These are phyloP conservation scores for Marcusenius ussheri DNA, from an alignment of 2,113 vertebrate species.

Conservation along the genomic window DNA sequence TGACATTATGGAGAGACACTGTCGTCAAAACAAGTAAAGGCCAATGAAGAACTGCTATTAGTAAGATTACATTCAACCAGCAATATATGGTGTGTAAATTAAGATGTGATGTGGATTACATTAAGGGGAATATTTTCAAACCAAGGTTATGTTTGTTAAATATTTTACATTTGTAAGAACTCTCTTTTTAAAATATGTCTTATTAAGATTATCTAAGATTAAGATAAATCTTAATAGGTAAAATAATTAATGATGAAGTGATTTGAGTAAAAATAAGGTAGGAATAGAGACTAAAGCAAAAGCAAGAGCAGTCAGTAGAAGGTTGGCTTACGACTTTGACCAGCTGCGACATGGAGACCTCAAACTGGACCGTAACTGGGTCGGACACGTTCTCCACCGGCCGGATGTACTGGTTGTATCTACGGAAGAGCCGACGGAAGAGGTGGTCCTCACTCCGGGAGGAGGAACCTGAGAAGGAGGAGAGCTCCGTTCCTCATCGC, in stretches of 20 bases:
- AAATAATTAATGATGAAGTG: neutral
- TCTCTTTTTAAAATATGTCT: neutral
- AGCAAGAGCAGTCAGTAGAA: neutral
- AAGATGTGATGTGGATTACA: neutral
- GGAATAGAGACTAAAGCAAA: neutral
- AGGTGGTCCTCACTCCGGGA: conserved; percentile 73
- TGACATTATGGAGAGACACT: neutral
- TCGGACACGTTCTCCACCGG: conserved; percentile 88
- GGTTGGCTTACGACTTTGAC: conserved; percentile 79
- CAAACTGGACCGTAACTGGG: conserved; percentile 80
- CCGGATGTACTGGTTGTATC: conserved; percentile 84
- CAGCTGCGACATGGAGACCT: conserved; percentile 87
- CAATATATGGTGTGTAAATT: neutral
- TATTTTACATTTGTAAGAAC: neutral
- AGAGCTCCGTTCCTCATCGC: neutral
- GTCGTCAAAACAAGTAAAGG: neutral
- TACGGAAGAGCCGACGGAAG: conserved; percentile 76
- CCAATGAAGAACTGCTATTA: neutral
- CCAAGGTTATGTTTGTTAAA: neutral
- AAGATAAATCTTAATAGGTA: neutral
- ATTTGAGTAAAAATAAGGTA: neutral
- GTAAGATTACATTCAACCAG: neutral
- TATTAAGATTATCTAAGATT: neutral
- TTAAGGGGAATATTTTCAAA: neutral
- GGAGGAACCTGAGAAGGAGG: conserved; percentile 50